These are phyloP conservation scores for Nowickia ferox DNA, from an alignment of 2,888 invertebrate genomes.

Conservation along the genomic window DNA sequence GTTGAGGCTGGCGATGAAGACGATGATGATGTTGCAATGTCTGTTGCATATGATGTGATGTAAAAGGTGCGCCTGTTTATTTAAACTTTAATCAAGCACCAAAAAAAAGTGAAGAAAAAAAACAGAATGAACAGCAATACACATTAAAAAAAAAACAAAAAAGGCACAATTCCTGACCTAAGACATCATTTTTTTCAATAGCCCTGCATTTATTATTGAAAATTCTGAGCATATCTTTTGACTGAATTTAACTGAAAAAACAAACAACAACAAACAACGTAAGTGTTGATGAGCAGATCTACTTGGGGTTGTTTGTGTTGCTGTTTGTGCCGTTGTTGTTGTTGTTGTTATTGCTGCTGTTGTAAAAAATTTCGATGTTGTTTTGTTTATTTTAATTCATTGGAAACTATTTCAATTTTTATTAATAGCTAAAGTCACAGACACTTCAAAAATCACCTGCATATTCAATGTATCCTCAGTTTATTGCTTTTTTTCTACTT, in stretches of 20 bases:
- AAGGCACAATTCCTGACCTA: constrained; percentile 77
- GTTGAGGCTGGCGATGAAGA: constrained; percentile 44
- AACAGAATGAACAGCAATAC: constrained; percentile 7
- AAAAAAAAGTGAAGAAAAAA: constrained; percentile 12
- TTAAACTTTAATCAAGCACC: constrained; percentile 62
- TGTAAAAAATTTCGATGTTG: constrained; percentile 66
- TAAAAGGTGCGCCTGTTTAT: constrained; percentile 70
- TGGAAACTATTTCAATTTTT: constrained; percentile 80
- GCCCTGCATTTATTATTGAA: constrained; percentile 74
- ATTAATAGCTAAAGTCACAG: constrained; percentile 80
- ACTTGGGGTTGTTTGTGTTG: constrained; percentile 61
- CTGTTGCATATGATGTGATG: constrained; percentile 44
- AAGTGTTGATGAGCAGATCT: constrained; percentile 71
- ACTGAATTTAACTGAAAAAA: constrained; percentile 47
- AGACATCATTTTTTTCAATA: constrained; percentile 80
- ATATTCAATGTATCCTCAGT: constrained; percentile 66
- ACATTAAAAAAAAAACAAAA: constrained; percentile 16
- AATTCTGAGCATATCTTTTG: constrained; percentile 66
- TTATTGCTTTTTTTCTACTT: constrained; percentile 45
- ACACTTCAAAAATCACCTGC: constrained; percentile 78
- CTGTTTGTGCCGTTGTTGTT: constrained; percentile 19
- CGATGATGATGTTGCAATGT: constrained; percentile 29
- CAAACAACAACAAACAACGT: neutral
- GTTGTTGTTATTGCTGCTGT: constrained; percentile 65
- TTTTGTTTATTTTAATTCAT: constrained; percentile 70